Base-by-base conservation (phyloP, 2,113 vertebrate genomes). In the Oxygymnocypris stewartii region DNA sequence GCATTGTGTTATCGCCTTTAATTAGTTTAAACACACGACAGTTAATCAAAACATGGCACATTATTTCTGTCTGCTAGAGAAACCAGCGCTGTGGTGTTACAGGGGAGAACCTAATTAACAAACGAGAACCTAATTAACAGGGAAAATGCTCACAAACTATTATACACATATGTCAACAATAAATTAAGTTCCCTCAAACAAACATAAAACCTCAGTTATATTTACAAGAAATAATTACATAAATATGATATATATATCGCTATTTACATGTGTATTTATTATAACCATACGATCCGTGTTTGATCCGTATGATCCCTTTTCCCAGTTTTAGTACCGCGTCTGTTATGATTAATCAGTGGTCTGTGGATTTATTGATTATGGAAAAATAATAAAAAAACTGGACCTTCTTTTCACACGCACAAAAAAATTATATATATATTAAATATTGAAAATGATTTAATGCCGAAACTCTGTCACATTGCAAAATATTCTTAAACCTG, bases 151-250 rank as follows among this genome's bases (percentile, higher is more conserved):
- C 87, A 95, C 94, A 94, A 92, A 93, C 89, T 89, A 90, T 97
- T 95, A 97, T 75, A 97, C 97, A 99, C 97, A 98, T 93, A 95
- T 97, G 96, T 98, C 92, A 93, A 97, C 96, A 99, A 99, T 99
- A 99, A 99, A 99, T 99, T 99, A 99, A 98, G 94, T 90, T 96
- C 96, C 96, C 96, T 90, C 91, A 61, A 73, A 84, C 82, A 28
- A 97, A 96, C 96, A 93, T 96, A 96, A 95, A 79, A 97, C 96
- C 95, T 94, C 95, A 94, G 94, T 96, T 93, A 92, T 99, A 99
- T 99, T 96, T 99, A 99, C 98, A 99, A 91, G 94, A 97, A 99
- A 99, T 98, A 98, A 99, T 99, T 99, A 99, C 97, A 99, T 99
- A 99, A 99, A 99, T 99, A 99, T 96, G 97, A 97, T 97, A 54